Conservation (phyloP, 30 jellyfish, hydroid and myxozoan species). For the Phacellophora camtschatica region DNA sequence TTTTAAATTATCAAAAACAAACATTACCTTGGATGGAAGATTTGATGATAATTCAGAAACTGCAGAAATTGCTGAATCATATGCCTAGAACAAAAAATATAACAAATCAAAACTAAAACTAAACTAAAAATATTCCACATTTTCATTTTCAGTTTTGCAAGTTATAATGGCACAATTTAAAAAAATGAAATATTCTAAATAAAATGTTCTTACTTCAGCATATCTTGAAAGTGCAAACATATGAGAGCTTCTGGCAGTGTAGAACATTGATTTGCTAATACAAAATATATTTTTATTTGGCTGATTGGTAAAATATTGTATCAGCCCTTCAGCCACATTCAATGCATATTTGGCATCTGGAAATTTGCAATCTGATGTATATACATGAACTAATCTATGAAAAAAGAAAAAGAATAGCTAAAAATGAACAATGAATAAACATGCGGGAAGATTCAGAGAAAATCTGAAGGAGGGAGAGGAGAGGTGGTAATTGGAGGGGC, state of each 20-base stretch:
- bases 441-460: no score
- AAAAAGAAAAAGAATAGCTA: not conserved
- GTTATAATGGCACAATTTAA: no score
- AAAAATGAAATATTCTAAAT: not conserved
- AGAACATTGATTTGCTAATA: constrained; percentile 64
- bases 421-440: not conserved
- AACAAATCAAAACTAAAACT: no score
- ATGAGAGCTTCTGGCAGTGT: constrained; percentile 74
- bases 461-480: no score
- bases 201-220: constrained; percentile 57
- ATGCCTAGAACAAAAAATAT: constrained; percentile 30
- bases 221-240: constrained; percentile 86
- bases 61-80: constrained; percentile 33
- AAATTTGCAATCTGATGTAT: constrained; percentile 83
- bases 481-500: no score
- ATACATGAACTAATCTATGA: constrained; percentile 67
- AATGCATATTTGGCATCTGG: constrained; percentile 84
- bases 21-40: constrained; percentile 68
- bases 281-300: not conserved
- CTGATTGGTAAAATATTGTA: constrained; percentile 21
- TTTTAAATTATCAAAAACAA: no score
- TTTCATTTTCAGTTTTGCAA: no score
- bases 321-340: constrained; percentile 41
- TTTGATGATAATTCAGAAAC: constrained; percentile 46
- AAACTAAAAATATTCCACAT: no score